Base-by-base conservation (phyloP, 2,113 vertebrate species). In the Rhombomys opimus region DNA sequence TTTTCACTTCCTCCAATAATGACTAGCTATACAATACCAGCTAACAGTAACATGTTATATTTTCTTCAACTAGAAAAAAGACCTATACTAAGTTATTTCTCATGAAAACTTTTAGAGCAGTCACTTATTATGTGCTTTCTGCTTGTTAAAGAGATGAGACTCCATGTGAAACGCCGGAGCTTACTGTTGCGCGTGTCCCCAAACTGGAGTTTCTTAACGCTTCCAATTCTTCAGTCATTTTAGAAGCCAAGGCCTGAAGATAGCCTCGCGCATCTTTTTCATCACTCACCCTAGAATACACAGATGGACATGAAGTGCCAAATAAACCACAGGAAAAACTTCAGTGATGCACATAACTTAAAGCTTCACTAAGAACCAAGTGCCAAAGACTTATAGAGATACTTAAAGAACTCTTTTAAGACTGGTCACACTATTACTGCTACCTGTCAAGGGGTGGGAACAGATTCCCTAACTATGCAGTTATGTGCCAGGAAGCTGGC, bases 221-320 rank as follows among this genome's bases (percentile, higher is more conserved):
- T 94, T 99, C 99, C 97, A 99, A 97, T 97, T 99, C 99, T 95
- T 99, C 99, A 0, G 99, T 99, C 99, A 99, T 99, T 98, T 99
- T 99, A 41, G 99, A 99, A 94, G 99, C 99, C 97, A 99, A 98
- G 77, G 99, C 99, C 98, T 99, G 99, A 91, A 99, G 99, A 97
- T 99, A 99, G 4, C 99, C 99, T 57, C 99, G 99, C 38, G 99
- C 99, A 97, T 99, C 99, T 97, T 99, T 99, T 97, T 99, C 99
- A 98, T 99, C 99, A 18, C 99, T 99, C 97, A 99, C 99, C 99
- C 99, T 99, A 96, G 46, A 76, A 73, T 8, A 81, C 11, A 72
- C 0, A 73, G 9, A 80, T 13, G 95, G 92, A 93, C 18, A 73
- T 50, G 59, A 87, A 65, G 32, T 14, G 61, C 27, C 73, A 78